These are phyloP conservation scores for Bradypodion ventrale DNA, from an alignment of 2,797 vertebrate species.

Conservation along the genomic window DNA sequence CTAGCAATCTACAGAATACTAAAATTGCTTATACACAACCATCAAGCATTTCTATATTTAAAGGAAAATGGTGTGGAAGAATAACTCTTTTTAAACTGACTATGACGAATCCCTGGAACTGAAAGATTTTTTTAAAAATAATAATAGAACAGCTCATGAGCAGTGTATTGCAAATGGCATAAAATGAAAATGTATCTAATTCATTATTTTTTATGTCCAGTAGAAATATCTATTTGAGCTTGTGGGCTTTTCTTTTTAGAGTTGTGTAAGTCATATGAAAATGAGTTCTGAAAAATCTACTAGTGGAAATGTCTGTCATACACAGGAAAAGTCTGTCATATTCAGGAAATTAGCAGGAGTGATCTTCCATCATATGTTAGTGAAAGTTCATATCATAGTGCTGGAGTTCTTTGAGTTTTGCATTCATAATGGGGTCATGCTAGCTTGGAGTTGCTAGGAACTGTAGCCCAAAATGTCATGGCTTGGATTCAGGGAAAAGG, in stretches of 20 bases:
- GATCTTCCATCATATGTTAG: too few species aligned
- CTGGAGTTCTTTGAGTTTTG: background rate
- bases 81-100: background rate
- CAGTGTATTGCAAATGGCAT: background rate
- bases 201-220: background rate
- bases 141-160: background rate
- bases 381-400: too few species aligned
- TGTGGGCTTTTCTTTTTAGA: background rate
- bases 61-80: background rate
- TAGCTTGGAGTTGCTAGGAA: too few species aligned
- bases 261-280: too few species aligned
- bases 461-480: too few species aligned
- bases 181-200: background rate
- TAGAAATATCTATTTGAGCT: background rate
- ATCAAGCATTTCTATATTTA: background rate
- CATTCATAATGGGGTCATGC: too few species aligned
- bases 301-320: too few species aligned
- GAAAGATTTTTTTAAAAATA: background rate
- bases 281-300: too few species aligned
- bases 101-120: background rate
- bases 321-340: background rate
- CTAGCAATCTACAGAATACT: background rate
- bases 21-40: background rate
- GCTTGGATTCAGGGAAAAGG: too few species aligned
- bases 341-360: background rate